Percentiles rank a stretch among this genome's conserved stretches.
These are phyloP conservation scores for Cecropterus lyciades DNA, from an alignment of 1,140 invertebrate species.

Conservation along the genomic window DNA sequence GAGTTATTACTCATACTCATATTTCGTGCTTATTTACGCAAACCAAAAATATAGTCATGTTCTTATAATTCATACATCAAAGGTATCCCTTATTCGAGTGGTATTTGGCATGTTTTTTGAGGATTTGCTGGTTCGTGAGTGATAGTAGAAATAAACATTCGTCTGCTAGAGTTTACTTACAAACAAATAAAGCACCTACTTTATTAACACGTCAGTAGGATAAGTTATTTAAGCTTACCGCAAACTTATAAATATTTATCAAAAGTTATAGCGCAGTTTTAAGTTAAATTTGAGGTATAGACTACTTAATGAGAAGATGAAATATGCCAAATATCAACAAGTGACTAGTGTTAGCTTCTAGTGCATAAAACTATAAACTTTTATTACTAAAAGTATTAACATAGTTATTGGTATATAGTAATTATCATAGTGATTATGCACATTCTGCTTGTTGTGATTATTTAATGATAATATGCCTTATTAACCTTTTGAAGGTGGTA, in stretches of 20 bases:
- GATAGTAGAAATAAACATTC: conserved; percentile 16
- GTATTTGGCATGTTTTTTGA: conserved; percentile 19
- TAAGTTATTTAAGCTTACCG: not conserved
- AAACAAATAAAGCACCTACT: conserved; percentile 9
- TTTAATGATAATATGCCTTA: too few species aligned
- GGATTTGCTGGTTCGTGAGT: conserved; percentile 18
- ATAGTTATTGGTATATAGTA: too few species aligned
- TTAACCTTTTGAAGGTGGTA: too few species aligned
- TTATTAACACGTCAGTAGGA: conserved; percentile 6
- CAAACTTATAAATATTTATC: not conserved
- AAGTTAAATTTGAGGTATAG: too few species aligned
- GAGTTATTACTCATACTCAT: conserved; percentile 16
- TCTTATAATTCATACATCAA: conserved; percentile 23
- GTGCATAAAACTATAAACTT: too few species aligned
- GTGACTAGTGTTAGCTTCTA: too few species aligned
- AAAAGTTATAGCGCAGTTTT: not conserved
- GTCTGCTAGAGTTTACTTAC: not conserved
- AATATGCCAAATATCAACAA: too few species aligned
- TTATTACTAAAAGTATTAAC: too few species aligned
- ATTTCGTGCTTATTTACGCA: conserved; percentile 11
- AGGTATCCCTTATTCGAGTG: conserved; percentile 14
- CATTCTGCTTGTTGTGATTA: too few species aligned
- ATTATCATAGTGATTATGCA: too few species aligned
- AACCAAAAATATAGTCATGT: conserved; percentile 4
- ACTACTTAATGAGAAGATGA: too few species aligned